These are phyloP conservation scores for Chionodraco myersi DNA, from an alignment of 2,113 vertebrate genomes.

Conservation along the genomic window DNA sequence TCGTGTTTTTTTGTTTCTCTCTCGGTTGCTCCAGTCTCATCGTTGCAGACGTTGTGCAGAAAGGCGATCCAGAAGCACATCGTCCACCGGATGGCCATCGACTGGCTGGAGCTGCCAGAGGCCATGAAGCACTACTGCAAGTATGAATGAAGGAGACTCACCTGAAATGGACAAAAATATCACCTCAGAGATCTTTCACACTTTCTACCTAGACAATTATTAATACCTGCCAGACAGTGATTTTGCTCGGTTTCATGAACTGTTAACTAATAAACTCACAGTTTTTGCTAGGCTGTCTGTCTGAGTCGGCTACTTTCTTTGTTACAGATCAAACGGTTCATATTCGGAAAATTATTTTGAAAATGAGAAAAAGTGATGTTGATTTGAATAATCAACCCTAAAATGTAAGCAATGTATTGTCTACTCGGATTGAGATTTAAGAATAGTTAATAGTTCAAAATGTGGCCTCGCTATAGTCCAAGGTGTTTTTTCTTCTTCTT, in stretches of 20 bases:
- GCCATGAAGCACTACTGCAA: slow-evolving; percentile 93
- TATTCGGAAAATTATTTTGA: no score
- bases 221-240: neutral
- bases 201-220: neutral
- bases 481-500: no score
- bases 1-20: slow-evolving; percentile 1
- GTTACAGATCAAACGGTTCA: neutral
- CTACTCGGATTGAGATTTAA: no score
- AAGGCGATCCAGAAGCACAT: slow-evolving; percentile 91
- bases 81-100: slow-evolving; percentile 91
- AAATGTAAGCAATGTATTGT: no score
- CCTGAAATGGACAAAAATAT: slow-evolving; percentile 16
- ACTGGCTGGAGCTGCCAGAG: slow-evolving; percentile 90
- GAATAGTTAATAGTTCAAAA: no score
- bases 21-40: slow-evolving; percentile 68
- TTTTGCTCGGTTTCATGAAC: neutral
- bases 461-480: no score
- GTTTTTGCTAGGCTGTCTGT: neutral
- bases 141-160: slow-evolving; percentile 80
- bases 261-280: neutral
- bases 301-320: neutral
- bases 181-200: neutral
- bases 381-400: no score
- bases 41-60: slow-evolving; percentile 93
- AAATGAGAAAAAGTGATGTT: no score